Conservation (phyloP, 1,140 invertebrate genomes). For the Lepidotrigona ventralis region DNA sequence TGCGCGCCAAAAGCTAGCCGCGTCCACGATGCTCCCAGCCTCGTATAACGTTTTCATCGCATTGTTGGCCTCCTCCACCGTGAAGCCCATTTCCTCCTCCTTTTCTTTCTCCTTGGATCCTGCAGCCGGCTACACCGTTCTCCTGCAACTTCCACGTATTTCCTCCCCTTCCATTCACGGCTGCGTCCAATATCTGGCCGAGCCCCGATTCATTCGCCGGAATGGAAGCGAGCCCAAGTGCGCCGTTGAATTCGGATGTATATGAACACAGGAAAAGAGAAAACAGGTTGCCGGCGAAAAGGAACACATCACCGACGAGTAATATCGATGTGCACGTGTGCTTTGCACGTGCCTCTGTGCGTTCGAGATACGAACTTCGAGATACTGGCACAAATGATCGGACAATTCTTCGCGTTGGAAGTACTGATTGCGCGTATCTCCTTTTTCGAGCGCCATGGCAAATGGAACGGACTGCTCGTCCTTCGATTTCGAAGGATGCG, state of each 20-base stretch:
- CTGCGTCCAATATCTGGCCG: constrained; percentile 43
- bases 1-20: constrained; percentile 56
- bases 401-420: background rate
- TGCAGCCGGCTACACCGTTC: background rate
- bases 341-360: background rate
- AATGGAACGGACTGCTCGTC: background rate
- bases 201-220: constrained; percentile 48
- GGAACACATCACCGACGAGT: background rate
- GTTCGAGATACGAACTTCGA: background rate
- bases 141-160: constrained; percentile 23
- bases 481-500: background rate
- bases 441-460: background rate
- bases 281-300: background rate
- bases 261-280: background rate
- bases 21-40: constrained; percentile 24
- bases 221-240: constrained; percentile 39
- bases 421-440: background rate
- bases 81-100: constrained; percentile 28
- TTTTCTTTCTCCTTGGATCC: constrained; percentile 27
- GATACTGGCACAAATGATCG: constrained; percentile 6
- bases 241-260: constrained; percentile 42
- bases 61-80: constrained; percentile 40
- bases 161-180: constrained; percentile 43
- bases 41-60: constrained; percentile 60
- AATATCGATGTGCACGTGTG: constrained; percentile 13